phyloP scores from a whole-genome alignment of 30 jellyfish, hydroid and myxozoan species.

The Calvadosia cruxmelitensis region DNA sequence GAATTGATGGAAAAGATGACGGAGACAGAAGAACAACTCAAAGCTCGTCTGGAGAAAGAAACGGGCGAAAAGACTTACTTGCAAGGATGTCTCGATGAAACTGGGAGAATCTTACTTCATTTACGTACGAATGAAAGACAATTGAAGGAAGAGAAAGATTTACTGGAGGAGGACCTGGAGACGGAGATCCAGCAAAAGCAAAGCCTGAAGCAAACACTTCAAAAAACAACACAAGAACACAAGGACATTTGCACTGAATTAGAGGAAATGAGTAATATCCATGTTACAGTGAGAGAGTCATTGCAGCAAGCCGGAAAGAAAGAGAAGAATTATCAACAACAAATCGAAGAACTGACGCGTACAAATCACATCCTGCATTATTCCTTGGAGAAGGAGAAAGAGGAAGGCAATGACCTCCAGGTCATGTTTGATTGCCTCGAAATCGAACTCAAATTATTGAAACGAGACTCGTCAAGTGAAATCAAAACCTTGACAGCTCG shows the following conservation, averaged over 20 bases:
- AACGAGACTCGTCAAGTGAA: conserved; percentile 48
- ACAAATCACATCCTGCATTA: conserved; percentile 69
- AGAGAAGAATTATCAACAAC: conserved; percentile 75
- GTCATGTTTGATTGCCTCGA: conserved; percentile 63
- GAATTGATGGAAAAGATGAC: conserved; percentile 74
- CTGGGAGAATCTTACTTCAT: conserved; percentile 72
- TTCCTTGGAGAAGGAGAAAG: conserved; percentile 85
- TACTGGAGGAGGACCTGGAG: conserved; percentile 73
- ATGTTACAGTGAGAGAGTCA: conserved; percentile 69
- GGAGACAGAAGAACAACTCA: conserved; percentile 66
- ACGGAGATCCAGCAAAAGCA: conserved; percentile 79
- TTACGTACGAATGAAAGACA: conserved; percentile 53
- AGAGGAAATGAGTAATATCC: conserved; percentile 54
- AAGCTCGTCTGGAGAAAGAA: conserved; percentile 37
- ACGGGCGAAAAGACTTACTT: conserved; percentile 65
- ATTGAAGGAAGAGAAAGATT: conserved; percentile 61
- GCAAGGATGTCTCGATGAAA: conserved; percentile 87
- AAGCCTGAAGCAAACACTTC: conserved; percentile 59
- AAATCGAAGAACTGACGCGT: conserved; percentile 52
- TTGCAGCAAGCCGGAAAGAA: conserved; percentile 86
- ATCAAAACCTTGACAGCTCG: conserved; percentile 32
- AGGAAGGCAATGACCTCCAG: conserved; percentile 70
- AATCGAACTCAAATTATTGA: conserved; percentile 37
- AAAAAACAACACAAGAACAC: conserved; percentile 64
- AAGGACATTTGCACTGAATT: conserved; percentile 4